These are phyloP conservation scores for Naso thynnoides DNA, from an alignment of 2,797 vertebrate species.

Conservation along the genomic window DNA sequence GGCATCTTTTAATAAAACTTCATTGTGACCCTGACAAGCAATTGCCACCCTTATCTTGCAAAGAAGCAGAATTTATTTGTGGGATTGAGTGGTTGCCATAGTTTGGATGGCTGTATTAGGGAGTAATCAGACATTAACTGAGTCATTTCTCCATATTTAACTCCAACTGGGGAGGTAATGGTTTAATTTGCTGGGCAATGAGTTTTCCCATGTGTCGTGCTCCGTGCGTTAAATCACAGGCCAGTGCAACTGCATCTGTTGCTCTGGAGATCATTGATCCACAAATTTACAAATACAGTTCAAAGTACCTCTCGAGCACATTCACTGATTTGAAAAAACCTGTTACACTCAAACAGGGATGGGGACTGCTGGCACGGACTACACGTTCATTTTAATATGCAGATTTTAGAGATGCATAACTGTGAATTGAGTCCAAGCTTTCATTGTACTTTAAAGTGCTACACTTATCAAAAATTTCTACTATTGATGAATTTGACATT, in stretches of 20 bases:
- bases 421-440: fast-evolving
- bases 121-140: constrained; percentile 84
- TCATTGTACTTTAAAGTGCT: not conserved
- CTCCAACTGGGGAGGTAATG: constrained; percentile 79
- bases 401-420: not conserved
- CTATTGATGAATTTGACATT: not conserved
- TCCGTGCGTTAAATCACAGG: constrained; percentile 73
- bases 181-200: constrained; percentile 81
- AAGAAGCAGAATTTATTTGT: constrained; percentile 63
- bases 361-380: not conserved
- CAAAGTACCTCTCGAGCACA: not conserved
- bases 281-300: constrained; percentile 9
- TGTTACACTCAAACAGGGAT: not conserved
- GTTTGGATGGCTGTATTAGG: constrained; percentile 79
- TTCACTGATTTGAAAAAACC: no score
- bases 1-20: constrained; percentile 78
- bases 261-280: constrained; percentile 33
- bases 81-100: constrained; percentile 72
- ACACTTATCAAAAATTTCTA: not conserved
- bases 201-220: constrained; percentile 69
- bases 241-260: constrained; percentile 56
- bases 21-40: constrained; percentile 62
- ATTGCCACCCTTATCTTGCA: constrained; percentile 68
- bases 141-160: constrained; percentile 84
- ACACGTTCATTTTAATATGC: not conserved